Evolutionary conservation across 1,140 invertebrate genomes (phyloP).

Genomic region (Aphaenogaster ashmeadi): DNA sequence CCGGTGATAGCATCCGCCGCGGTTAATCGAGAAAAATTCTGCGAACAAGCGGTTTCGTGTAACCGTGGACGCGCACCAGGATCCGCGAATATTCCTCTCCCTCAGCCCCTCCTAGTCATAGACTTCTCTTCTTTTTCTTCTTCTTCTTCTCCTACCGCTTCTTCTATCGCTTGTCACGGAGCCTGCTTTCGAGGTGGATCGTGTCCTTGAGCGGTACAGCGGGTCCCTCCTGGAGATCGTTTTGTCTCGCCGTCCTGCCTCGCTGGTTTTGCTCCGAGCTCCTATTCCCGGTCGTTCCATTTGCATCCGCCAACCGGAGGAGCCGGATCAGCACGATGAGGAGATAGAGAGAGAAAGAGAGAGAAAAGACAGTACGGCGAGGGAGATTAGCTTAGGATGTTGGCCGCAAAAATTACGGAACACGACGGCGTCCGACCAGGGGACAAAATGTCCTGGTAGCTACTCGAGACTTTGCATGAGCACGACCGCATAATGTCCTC

Average conservation of each 20-base stretch:
- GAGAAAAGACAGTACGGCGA: constrained; percentile 1
- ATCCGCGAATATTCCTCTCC: constrained; percentile 46
- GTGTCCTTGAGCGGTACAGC: constrained; percentile 78
- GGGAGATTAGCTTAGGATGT: constrained; percentile 41
- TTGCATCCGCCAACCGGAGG: constrained; percentile 80
- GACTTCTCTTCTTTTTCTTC: background rate
- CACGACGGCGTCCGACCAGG: constrained; percentile 36
- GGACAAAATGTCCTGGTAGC: constrained; percentile 28
- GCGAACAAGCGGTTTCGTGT: constrained; percentile 70
- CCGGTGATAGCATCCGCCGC: constrained; percentile 48
- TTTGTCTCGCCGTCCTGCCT: constrained; percentile 59
- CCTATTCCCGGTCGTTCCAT: constrained; percentile 71
- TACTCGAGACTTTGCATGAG: constrained; percentile 29
- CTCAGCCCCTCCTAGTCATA: constrained; percentile 20
- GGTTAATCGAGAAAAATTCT: constrained; percentile 55
- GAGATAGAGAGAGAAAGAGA: constrained; percentile 12
- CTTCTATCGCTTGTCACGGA: constrained; percentile 73
- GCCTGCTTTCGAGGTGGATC: constrained; percentile 75
- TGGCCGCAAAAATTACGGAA: constrained; percentile 44
- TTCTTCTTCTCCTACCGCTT: constrained; percentile 46
- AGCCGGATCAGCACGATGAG: constrained; percentile 45
- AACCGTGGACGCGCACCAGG: constrained; percentile 52
- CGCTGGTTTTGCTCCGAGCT: constrained; percentile 59
- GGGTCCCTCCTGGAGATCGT: constrained; percentile 61
- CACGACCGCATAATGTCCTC: constrained; percentile 45